Evolutionary conservation across 2,113 vertebrate species (phyloP).

Genomic region (Pterocles orientalis): DNA sequence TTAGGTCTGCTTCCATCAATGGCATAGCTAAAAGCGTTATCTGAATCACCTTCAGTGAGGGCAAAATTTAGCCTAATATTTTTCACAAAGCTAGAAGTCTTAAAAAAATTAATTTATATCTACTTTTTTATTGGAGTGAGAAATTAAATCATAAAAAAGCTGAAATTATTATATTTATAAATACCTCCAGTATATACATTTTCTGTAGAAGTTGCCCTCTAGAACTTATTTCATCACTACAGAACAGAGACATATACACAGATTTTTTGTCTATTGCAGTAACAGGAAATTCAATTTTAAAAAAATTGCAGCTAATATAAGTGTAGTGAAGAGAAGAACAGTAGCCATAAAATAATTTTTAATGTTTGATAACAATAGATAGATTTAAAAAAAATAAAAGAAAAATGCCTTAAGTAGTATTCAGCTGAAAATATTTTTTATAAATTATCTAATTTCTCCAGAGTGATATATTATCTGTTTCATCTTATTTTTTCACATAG

Average conservation of each 20-base stretch:
- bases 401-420: background rate
- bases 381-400: background rate
- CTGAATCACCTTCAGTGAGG: background rate
- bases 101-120: background rate
- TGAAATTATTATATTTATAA: background rate
- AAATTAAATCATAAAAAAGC: background rate
- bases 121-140: background rate
- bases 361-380: background rate
- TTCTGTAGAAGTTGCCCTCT: background rate
- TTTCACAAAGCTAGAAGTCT: background rate
- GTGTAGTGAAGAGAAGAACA: background rate
- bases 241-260: background rate
- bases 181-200: background rate
- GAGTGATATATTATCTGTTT: background rate
- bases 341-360: background rate
- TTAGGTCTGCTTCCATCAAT: background rate
- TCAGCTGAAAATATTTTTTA: background rate
- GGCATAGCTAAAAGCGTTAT: background rate
- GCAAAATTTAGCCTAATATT: background rate
- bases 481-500: background rate
- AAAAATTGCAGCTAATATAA: background rate
- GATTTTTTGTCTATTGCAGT: background rate
- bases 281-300: conserved; percentile 17
- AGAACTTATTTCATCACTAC: background rate
- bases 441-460: background rate